Base-by-base conservation (phyloP, 2,888 invertebrate genomes). In the Dugesia japonica region DNA sequence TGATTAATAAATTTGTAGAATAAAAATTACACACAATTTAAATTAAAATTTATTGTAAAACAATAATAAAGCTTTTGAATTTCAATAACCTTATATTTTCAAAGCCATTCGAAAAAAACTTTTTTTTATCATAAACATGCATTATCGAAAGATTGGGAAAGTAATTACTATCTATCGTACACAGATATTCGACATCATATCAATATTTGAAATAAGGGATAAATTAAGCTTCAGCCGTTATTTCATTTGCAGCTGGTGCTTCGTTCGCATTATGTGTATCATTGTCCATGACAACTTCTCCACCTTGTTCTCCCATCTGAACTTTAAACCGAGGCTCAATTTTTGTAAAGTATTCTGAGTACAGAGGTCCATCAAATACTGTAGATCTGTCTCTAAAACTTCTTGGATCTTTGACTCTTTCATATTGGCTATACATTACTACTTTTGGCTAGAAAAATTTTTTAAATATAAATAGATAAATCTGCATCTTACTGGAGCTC, bases 341-440 rank as follows among this genome's bases (percentile, higher is more conserved):
- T 26, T 72, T 28, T 27, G 38, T 71, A 56, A 42, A 78, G n/a
- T 73, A 73, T 23, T 76, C 77, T 26, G 71, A 56, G 26, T 78
- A 78, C 17, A 78, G 78, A 23, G 78, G 77, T 0, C 81, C 81
- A 4, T 73, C 73, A 79, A 82, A 84, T 73, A 83, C 79, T 72
- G 79, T 80, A 76, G 81, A 80, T 42, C 84, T 81, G 72, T 83
- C 81, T 7, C 79, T 81, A 79, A 83, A 84, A 7, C 81, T 80
- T 73, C 84, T 78, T 79, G 81, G 82, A 80, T 84, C 84, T 56
- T 83, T 84, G 74, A 83, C 83, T 7, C 83, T 80, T 79, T 84
- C 84, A 79, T 83, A 84, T 79, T 84, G 83, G 80, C 84, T 84
- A 82, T 82, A 84, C 80, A 84, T 81, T 78, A 81, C 81, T 76